Percentiles rank a stretch among this genome's conserved stretches.
Evolutionary conservation across 1,140 invertebrate species (phyloP).

Genomic region (Papilio xuthus): DNA sequence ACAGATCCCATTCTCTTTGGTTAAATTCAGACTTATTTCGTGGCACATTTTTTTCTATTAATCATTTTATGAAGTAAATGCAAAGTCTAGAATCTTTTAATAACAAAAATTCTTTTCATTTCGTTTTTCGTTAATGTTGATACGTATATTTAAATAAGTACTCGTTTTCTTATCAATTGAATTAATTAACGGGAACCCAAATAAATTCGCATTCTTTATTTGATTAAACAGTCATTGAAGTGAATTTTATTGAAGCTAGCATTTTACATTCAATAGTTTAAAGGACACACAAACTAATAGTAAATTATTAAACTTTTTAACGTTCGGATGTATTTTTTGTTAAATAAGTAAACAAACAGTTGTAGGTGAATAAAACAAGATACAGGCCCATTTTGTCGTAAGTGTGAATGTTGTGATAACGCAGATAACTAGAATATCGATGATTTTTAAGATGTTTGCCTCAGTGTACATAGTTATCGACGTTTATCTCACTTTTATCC

Average conservation of each 20-base stretch:
- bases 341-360: slow-evolving; percentile 13
- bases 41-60: too few relatives aligned
- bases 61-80: too few relatives aligned
- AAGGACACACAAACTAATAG: not conserved
- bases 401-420: not conserved
- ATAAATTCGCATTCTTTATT: not conserved
- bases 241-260: not conserved
- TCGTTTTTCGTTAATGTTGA: not conserved
- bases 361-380: slow-evolving; percentile 15
- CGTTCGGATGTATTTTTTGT: not conserved
- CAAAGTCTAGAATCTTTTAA: not conserved
- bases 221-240: slow-evolving; percentile 4
- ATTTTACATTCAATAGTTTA: not conserved
- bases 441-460: slow-evolving; percentile 39
- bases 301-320: not conserved
- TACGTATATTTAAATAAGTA: not conserved
- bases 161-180: slow-evolving; percentile 6
- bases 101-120: not conserved
- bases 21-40: too few relatives aligned
- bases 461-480: slow-evolving; percentile 38
- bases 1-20: too few relatives aligned
- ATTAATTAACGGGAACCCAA: not conserved
- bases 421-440: not conserved
- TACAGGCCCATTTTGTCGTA: not conserved
- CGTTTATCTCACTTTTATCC: slow-evolving; percentile 52